Base-by-base conservation (phyloP, 2,888 invertebrate species). In the Suillia variegata region DNA sequence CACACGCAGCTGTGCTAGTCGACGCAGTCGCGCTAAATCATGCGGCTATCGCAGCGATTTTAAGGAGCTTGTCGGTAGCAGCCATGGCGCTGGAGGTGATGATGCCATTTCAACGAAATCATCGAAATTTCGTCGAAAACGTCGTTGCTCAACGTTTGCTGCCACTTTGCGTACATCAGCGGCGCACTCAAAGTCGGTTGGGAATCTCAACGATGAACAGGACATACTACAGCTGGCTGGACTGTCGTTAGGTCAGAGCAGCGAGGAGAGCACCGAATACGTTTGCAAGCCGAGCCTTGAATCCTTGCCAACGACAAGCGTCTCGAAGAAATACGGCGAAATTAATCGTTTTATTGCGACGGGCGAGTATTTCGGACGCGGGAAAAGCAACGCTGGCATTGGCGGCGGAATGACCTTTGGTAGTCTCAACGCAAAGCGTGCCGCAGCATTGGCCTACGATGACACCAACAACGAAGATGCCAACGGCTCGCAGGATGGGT, bases 221-320 rank as follows among this genome's bases (percentile, higher is more conserved):
- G 87, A 87, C 69, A 87, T 87, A 67, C 69, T 86, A 47, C 80
- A 85, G 65, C 75, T 87, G 57, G 85, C 87, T 2, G 86, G 85
- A 47, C 80, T 87, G 12, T 87, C 84, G 24, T 76, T 87, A 38
- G 87, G 87, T 1, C 85, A 86, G 67, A 86, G 85, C 73, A 81
- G 82, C 54, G 82, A 81, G 63, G 82, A 82, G 57, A 81, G 80
- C 59, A 80, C 79, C 48, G 77, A 78, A 33, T 80, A 78, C 50
- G 75, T 75, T 1, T 80, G 78, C 61, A 81, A 81, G 53, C 80
- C 79, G 8, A 77, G 76, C 47, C 66, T 80, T 2, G 75, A 79
- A 51, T 75, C 73, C 20, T 47, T 76, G 47, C 77, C 80, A 6
- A 71, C 75, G 13, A 78, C 80, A 4, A 79, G 79, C 59, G 76